Evolutionary conservation across 1,140 invertebrate genomes (phyloP), one percentile per base, ranked within the genome.

Genomic region (Sitophilus oryzae): DNA sequence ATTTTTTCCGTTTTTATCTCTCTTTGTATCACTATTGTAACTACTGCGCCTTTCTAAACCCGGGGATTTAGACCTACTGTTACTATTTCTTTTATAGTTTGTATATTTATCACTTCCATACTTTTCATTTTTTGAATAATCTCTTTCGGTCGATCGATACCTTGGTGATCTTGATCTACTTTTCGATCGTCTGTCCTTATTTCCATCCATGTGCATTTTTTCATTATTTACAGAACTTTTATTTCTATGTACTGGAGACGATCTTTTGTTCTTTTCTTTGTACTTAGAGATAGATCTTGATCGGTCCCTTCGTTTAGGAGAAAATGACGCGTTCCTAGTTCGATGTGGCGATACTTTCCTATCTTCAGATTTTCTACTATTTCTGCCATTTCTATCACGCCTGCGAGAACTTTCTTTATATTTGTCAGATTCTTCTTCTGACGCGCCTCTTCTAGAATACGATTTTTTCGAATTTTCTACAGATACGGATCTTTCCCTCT

Each of bases 301-400:
- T 40, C 30, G n/a, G 9, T 44, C 42, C 34, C 42, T 51, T 30
- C 46, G 14, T 16, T 49, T 48, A n/a, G 10, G 34, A 36, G 43
- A 25, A 34, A 18, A 11, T 11, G 51, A 44, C 38, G 41, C 50
- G 4, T 48, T 44, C 37, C 56, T 25, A 16, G 34, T 52, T 8
- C 30, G n/a, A 20, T 49, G 21, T 20, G 25, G 21, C 8, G 57
- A 46, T 45, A 35, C 50, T 38, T 41, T 58, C 18, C 52, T 45
- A 1, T 38, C 38, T n/a, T 25, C 16, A n/a, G 48, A 52, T 15
- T 36, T 22, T 46, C 25, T 47, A 18, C 2, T 37, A 35, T 51
- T 25, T 5, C 19, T 10, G 21, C 53, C 41, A 16, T 54, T 45
- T 57, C 56, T 34, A 34, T 21, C 14, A 9, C 21, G 3, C 6